A percentile compares a stretch with the other conserved stretches of the same genome.
Conservation (phyloP, 2,888 invertebrate genomes). For the Catocala sponsa region DNA sequence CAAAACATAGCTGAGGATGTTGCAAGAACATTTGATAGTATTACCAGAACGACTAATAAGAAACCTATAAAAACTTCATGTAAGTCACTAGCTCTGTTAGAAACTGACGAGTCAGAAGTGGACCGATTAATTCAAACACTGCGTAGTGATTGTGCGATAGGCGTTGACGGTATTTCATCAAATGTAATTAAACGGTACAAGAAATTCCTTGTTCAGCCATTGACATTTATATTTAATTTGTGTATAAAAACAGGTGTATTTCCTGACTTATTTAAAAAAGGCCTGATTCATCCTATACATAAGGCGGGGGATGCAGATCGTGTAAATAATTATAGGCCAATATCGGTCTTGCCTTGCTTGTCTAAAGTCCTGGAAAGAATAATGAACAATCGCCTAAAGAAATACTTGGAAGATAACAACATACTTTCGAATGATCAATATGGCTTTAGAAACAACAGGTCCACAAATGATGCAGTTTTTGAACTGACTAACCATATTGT, state of each 20-base stretch:
- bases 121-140: not conserved
- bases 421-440: constrained; percentile 20
- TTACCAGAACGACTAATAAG: too few species aligned
- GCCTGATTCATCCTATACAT: constrained; percentile 16
- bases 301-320: constrained; percentile 19
- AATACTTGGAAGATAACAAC: not conserved
- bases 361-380: constrained; percentile 10
- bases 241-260: constrained; percentile 14
- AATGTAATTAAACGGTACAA: constrained; percentile 6
- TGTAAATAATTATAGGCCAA: constrained; percentile 19
- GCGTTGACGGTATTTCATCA: constrained; percentile 14
- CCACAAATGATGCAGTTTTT: constrained; percentile 4
- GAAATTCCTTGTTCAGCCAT: not conserved
- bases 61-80: not conserved
- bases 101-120: not conserved
- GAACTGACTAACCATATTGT: not conserved
- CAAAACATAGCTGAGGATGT: too few species aligned
- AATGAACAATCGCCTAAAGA: not conserved
- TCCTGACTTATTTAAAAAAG: constrained; percentile 10
- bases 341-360: constrained; percentile 1
- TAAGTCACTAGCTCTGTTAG: not conserved
- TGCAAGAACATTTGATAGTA: too few species aligned
- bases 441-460: not conserved
- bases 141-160: constrained; percentile 9
- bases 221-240: constrained; percentile 10